Evolutionary conservation across 2,113 vertebrate species (phyloP).

Genomic region (Cyprinodon tularosa): DNA sequence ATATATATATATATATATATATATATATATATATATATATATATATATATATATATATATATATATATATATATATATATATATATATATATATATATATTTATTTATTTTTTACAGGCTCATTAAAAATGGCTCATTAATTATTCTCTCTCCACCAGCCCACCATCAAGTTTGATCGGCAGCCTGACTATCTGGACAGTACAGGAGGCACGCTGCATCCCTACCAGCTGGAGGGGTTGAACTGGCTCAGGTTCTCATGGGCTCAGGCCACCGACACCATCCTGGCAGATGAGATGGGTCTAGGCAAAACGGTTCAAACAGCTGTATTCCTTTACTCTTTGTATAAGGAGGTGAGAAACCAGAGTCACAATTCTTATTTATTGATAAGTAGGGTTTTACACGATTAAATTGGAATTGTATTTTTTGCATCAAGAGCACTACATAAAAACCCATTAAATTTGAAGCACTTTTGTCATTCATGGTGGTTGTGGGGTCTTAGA

Average conservation of each 20-base stretch:
- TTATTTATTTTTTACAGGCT: background rate
- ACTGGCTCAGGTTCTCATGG: constrained; percentile 98
- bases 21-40: background rate
- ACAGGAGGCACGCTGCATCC: constrained; percentile 94
- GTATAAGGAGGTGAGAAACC: constrained; percentile 89
- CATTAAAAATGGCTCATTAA: background rate
- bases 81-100: no score
- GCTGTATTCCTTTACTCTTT: constrained; percentile 96
- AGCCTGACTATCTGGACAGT: constrained; percentile 92
- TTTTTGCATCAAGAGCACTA: no score
- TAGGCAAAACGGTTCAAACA: constrained; percentile 97
- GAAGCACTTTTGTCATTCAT: constrained; percentile 18
- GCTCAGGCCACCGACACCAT: constrained; percentile 98
- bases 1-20: no score
- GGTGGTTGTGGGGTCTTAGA: constrained; percentile 43
- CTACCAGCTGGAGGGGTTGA: constrained; percentile 96
- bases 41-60: no score
- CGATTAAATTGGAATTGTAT: no score
- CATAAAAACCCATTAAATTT: no score
- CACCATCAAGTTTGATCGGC: constrained; percentile 96
- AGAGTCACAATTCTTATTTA: background rate
- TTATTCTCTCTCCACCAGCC: constrained; percentile 77
- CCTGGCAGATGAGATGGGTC: constrained; percentile 97
- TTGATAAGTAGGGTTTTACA: background rate
- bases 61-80: no score